These are phyloP conservation scores for Tringa solitaria DNA, from an alignment of 2,113 vertebrate genomes.

Conservation along the genomic window DNA sequence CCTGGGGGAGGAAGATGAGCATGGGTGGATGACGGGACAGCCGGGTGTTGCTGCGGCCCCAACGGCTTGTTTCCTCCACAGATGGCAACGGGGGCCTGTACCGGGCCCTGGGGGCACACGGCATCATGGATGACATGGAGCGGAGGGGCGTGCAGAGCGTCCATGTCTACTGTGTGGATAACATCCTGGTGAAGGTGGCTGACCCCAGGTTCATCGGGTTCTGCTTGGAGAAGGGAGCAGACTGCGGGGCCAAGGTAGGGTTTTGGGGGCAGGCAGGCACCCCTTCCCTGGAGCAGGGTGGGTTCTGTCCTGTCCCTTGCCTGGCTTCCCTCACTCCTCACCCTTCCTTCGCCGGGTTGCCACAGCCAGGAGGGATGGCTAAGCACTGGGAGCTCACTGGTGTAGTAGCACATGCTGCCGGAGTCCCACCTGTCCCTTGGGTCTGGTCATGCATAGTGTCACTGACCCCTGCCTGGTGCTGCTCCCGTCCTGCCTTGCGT, in stretches of 20 bases:
- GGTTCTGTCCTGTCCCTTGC: not conserved
- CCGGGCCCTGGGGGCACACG: slow-evolving; percentile 84
- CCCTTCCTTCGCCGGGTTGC: not conserved
- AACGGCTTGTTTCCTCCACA: not conserved
- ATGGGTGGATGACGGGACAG: fast-evolving
- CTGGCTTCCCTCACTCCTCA: not conserved
- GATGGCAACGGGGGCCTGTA: slow-evolving; percentile 97
- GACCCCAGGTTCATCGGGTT: slow-evolving; percentile 95
- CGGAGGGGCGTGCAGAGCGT: slow-evolving; percentile 79
- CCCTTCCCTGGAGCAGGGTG: not conserved
- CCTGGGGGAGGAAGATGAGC: fast-evolving
- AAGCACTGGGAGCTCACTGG: not conserved
- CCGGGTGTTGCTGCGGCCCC: fast-evolving
- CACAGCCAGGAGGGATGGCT: not conserved
- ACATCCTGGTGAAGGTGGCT: slow-evolving; percentile 95
- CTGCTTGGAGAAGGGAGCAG: slow-evolving; percentile 89
- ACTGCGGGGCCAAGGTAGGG: slow-evolving; percentile 96
- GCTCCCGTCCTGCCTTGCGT: not conserved
- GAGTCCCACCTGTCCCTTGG: not conserved
- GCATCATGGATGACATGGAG: slow-evolving; percentile 88
- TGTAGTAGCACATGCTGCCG: not conserved
- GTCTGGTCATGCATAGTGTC: not conserved
- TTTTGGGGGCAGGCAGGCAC: not conserved
- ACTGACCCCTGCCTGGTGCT: not conserved
- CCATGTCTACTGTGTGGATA: slow-evolving; percentile 95